Base-by-base conservation (phyloP, 2,888 invertebrate genomes). In the Tipula lateralis region DNA sequence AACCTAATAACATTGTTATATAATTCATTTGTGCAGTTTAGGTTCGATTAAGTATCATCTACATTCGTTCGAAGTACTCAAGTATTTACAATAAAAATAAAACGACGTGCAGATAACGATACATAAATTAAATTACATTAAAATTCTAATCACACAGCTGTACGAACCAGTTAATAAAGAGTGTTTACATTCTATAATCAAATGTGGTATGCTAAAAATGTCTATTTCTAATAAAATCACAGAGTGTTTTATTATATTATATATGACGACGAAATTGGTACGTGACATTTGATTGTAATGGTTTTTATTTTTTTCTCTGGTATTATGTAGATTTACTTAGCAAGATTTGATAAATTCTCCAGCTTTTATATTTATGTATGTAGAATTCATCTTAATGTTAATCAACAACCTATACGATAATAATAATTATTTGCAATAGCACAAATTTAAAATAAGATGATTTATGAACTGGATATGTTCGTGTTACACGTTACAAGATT, bases 131-230 rank as follows among this genome's bases (percentile, higher is more conserved):
- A 7, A 44, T 66, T 12, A 66, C 19, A 24, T 66, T 66, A 66
- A 66, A 66, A 66, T 66, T 66, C 66, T 66, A 24, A 66, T 66
- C 66, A 24, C 24, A 7, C 9, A n/a, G n/a, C n/a, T n/a, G n/a
- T n/a, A 66, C 66, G 12, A 16, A 16, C 44, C 24, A 66, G 66
- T 24, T 66, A 66, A 66, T 66, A 19, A 24, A 66, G 24, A 66
- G 66, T 66, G 66, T 66, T 66, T 66, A 66, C 24, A 24, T 66
- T 66, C 66, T 66, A 24, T 66, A 66, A 66, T 66, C 66, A 66
- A 66, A 66, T 66, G 66, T 66, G 66, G 24, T 66, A 66, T 66
- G 66, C 24, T 24, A 66, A 66, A 66, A 24, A 66, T 66, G 19
- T 66, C 24, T 66, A 24, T 66, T 66, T 12, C 66, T 66, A 66